phyloP scores from a whole-genome alignment of 2,797 vertebrate genomes.

The Chaunax sp. region DNA sequence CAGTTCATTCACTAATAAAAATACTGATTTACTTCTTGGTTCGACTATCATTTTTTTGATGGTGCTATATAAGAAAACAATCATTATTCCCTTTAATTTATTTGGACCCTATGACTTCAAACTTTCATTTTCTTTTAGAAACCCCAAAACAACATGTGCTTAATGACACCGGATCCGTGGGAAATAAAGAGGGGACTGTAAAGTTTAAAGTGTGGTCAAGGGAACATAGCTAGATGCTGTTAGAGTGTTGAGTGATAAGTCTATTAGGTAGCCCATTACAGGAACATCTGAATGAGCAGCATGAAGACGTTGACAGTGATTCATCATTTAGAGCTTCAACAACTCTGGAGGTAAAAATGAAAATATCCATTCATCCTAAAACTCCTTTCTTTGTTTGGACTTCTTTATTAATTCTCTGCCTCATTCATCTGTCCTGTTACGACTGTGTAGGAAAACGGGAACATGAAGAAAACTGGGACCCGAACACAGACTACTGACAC shows the following conservation, averaged over 20 bases:
- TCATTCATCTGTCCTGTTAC: no score
- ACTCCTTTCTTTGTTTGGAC: neutral
- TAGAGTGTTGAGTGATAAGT: slow-evolving; percentile 64
- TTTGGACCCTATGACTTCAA: neutral
- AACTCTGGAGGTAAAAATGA: slow-evolving; percentile 53
- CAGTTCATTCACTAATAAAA: no score
- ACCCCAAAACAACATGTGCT: slow-evolving; percentile 2
- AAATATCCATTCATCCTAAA: slow-evolving; percentile 64
- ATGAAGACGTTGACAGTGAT: slow-evolving; percentile 43
- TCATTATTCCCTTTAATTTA: slow-evolving; percentile 2
- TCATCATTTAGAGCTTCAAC: slow-evolving; percentile 61
- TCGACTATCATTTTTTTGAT: neutral
- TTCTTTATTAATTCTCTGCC: no score
- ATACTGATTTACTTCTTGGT: slow-evolving; percentile 6
- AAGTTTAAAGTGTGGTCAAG: slow-evolving; percentile 27
- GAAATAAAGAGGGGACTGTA: neutral
- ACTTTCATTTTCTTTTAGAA: neutral
- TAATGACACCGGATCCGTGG: neutral
- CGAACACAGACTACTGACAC: no score
- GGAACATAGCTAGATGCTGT: slow-evolving; percentile 20
- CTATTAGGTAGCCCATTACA: slow-evolving; percentile 66
- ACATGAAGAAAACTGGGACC: no score
- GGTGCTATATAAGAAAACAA: neutral
- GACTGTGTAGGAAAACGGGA: no score
- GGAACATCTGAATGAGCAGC: slow-evolving; percentile 60